phyloP scores from a whole-genome alignment of 2,113 vertebrate genomes.

The Gallinago jamesoni region DNA sequence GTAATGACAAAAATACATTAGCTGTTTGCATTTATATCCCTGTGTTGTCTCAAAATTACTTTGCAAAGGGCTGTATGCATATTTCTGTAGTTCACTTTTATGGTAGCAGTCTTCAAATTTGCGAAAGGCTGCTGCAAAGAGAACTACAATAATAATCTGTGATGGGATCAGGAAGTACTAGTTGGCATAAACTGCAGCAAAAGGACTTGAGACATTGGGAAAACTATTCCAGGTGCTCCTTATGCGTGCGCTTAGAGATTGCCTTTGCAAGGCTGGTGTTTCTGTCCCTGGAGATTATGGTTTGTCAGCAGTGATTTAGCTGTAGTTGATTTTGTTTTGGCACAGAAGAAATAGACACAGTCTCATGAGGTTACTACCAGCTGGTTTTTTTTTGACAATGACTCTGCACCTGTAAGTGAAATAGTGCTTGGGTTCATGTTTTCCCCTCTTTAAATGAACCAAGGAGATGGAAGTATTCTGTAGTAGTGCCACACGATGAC shows the following conservation, averaged over 20 bases:
- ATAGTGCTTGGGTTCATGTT: neutral
- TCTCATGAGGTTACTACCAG: neutral
- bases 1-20: neutral
- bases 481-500: rapidly evolving
- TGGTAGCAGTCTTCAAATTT: neutral
- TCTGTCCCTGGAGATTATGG: neutral
- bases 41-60: neutral
- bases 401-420: neutral
- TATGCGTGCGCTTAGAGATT: neutral
- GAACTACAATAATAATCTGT: neutral
- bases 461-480: neutral
- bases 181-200: neutral
- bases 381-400: neutral
- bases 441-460: neutral
- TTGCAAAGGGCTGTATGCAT: neutral
- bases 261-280: neutral
- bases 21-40: neutral
- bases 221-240: neutral
- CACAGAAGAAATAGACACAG: neutral
- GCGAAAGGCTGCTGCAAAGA: neutral
- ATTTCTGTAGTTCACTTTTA: neutral
- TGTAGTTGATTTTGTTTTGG: neutral
- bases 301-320: neutral
- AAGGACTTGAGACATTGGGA: neutral
- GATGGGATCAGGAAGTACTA: neutral